Percentiles rank a stretch among this genome's conserved stretches.
Conservation (phyloP, 2,113 vertebrate species). For the Megaceryle maxima region DNA sequence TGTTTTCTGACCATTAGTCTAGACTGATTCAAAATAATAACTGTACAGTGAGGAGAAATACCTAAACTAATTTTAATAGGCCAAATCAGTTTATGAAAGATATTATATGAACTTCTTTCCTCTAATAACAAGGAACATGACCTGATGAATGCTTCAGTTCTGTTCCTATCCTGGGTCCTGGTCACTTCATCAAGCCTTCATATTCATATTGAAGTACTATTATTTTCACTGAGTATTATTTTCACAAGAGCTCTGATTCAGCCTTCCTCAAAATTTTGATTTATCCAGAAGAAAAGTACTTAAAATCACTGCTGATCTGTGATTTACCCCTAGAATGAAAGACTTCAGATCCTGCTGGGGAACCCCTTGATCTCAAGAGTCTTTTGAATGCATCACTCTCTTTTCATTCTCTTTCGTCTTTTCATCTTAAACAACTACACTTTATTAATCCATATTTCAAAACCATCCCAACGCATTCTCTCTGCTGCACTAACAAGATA, state of each 20-base stretch:
- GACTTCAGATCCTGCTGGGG: background rate
- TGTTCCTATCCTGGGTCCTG: background rate
- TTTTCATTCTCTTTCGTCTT: slow-evolving; percentile 35
- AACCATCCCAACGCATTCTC: background rate
- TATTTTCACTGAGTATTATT: background rate
- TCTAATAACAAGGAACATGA: background rate
- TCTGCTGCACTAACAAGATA: background rate
- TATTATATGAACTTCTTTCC: background rate
- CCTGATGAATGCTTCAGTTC: background rate
- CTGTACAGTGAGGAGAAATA: background rate
- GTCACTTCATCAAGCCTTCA: background rate
- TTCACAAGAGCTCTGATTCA: background rate
- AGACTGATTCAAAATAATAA: background rate
- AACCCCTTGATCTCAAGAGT: slow-evolving; percentile 25
- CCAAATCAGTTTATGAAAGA: background rate
- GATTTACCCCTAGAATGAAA: slow-evolving; percentile 16
- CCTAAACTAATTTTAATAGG: background rate
- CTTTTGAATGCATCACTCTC: background rate
- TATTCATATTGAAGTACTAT: background rate
- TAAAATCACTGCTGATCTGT: slow-evolving; percentile 23
- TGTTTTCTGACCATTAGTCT: background rate
- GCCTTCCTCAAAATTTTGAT: background rate
- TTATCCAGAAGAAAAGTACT: background rate
- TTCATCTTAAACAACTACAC: slow-evolving; percentile 2
- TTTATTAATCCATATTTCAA: slow-evolving; percentile 37